phyloP scores from a whole-genome alignment of 2,888 invertebrate species.

The Villa cingulata region DNA sequence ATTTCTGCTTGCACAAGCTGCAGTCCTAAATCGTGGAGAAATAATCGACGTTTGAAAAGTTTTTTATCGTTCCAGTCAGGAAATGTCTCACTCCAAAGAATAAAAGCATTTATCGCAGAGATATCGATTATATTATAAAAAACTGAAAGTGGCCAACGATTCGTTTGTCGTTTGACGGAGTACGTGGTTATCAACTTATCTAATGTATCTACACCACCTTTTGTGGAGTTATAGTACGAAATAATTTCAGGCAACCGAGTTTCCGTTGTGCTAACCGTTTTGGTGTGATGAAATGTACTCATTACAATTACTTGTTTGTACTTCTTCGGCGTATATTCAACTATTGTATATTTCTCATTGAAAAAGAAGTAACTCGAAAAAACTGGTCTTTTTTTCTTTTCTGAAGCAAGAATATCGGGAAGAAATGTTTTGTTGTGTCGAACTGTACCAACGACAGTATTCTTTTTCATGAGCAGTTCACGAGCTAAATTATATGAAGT shows the following conservation, averaged over 20 bases:
- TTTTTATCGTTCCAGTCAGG: too few species aligned
- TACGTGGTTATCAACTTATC: not conserved
- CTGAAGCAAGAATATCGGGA: not conserved
- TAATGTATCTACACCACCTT: too few species aligned
- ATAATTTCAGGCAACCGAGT: too few species aligned
- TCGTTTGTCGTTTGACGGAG: not conserved
- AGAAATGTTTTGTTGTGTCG: not conserved
- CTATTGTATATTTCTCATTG: not conserved
- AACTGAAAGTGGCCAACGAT: not conserved
- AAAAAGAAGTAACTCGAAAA: not conserved
- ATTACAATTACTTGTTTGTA: too few species aligned
- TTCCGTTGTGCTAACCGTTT: too few species aligned
- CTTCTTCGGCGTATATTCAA: not conserved
- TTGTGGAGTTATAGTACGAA: too few species aligned
- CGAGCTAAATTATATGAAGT: not conserved
- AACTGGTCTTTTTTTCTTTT: not conserved
- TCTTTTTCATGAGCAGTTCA: not conserved
- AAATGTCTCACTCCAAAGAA: too few species aligned
- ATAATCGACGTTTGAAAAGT: too few species aligned
- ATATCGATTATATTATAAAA: not conserved
- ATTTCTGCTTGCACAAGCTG: too few species aligned
- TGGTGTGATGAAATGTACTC: too few species aligned
- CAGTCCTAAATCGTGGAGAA: too few species aligned
- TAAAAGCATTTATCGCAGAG: not conserved
- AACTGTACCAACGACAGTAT: not conserved